Conservation (phyloP, 1,140 invertebrate genomes). For the Harpegnathos saltator region DNA sequence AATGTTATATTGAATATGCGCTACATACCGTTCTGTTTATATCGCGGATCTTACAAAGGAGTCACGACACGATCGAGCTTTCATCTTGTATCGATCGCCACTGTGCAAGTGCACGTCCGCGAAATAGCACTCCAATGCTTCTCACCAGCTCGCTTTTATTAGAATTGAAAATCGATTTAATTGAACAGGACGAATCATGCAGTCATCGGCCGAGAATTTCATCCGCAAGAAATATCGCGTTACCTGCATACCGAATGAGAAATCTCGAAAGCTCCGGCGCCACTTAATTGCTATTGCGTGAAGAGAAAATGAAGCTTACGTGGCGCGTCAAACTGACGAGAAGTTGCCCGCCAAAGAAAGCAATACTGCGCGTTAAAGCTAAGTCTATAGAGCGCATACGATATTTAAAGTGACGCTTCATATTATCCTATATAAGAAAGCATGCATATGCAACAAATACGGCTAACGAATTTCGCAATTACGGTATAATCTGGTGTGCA, state of each 20-base stretch:
- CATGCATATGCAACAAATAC: neutral
- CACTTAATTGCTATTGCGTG: neutral
- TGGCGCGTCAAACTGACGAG: neutral
- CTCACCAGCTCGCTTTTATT: constrained; percentile 3
- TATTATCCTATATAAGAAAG: neutral
- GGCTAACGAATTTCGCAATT: neutral
- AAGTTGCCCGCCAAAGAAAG: neutral
- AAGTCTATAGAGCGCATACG: neutral
- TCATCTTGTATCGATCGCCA: constrained; percentile 6
- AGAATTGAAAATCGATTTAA: neutral
- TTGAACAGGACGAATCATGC: neutral
- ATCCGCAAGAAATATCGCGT: neutral
- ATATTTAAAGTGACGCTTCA: neutral
- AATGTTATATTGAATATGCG: constrained; percentile 16
- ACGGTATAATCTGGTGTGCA: neutral
- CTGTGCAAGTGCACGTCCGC: neutral
- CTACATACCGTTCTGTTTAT: neutral
- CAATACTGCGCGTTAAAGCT: neutral
- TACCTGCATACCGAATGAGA: neutral
- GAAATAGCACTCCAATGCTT: neutral
- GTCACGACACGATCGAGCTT: neutral
- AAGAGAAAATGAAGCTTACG: neutral
- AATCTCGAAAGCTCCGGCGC: neutral
- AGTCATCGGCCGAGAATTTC: neutral
- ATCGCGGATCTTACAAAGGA: neutral